Base-by-base conservation (phyloP, 2,113 vertebrate species). In the Solea senegalensis region DNA sequence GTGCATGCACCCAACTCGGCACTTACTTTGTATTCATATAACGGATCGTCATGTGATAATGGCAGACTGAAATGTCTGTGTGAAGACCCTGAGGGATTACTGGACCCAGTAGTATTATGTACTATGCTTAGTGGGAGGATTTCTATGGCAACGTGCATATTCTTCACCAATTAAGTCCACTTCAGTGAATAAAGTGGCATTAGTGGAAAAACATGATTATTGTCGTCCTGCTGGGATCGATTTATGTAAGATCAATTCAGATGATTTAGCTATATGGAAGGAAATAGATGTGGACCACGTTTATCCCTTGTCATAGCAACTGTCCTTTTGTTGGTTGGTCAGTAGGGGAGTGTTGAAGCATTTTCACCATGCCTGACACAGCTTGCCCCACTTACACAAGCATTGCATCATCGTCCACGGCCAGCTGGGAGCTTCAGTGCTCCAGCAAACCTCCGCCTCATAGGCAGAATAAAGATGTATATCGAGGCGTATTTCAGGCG, bases 381-480 rank as follows among this genome's bases (percentile, higher is more conserved):
- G 61, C 65, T 62, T 68, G 69, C 51, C 79, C 64, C 57, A 51
- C 68, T 76, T 85, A 69, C 71, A 75, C 60, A 78, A 75, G 67
- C 58, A 74, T 65, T 75, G 63, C 79, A 82, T 87, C 87, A 80
- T 76, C 76, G 44, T 53, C 52, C 52, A 61, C 60, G 67, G 74
- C 81, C 81, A 86, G 70, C 83, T 80, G 76, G 67, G 73, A 81
- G 59, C 62, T 75, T 65, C 13, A 53, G 57, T 58, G 53, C 34
- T 59, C 81, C 27, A 56, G 62, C 40, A 79, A 83, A 54, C 44
- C 52, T 16, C 69, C 15, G 46, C 51, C 41, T 74, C 64, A 41
- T 55, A 67, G 54, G 50, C 64, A 65, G 15, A 65, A 13, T 51
- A 28, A 21, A 71, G 1, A 66, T 9, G 60, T 27, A 55, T 13